A percentile compares a stretch with the other conserved stretches of the same genome.
phyloP scores from a whole-genome alignment of 2,797 vertebrate genomes.

The Phataginus tetradactyla region DNA sequence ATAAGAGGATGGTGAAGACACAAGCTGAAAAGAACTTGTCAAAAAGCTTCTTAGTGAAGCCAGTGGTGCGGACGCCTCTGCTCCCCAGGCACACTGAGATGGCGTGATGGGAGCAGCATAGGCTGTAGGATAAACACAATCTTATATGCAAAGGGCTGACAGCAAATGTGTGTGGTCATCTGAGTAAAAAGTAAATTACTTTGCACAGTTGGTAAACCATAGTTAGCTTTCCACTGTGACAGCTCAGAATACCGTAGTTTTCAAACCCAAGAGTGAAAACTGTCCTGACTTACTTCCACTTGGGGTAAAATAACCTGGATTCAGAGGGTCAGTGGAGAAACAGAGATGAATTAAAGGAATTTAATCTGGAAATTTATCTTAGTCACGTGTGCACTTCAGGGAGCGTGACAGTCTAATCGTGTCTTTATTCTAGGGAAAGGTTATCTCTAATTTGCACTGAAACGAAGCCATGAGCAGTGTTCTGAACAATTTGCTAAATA shows the following conservation, averaged over 20 bases:
- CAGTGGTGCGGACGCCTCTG: slow-evolving; percentile 42
- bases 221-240: background rate
- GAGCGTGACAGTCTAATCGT: background rate
- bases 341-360: background rate
- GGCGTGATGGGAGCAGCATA: slow-evolving; percentile 64
- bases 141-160: slow-evolving; percentile 70
- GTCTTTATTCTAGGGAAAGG: background rate
- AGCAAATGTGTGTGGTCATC: slow-evolving; percentile 65
- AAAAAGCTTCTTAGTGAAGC: slow-evolving; percentile 67
- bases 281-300: background rate
- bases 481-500: background rate
- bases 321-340: background rate
- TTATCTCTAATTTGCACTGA: background rate
- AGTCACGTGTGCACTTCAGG: background rate
- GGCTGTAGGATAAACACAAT: slow-evolving; percentile 49
- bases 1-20: background rate
- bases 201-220: background rate
- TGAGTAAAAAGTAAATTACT: background rate
- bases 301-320: background rate
- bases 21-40: background rate
- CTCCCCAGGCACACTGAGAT: slow-evolving; percentile 64
- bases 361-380: background rate
- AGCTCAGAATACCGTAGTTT: background rate
- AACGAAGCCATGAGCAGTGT: background rate
- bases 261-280: background rate